phyloP scores from a whole-genome alignment of 2,888 invertebrate species.

The Stenurella melanura region DNA sequence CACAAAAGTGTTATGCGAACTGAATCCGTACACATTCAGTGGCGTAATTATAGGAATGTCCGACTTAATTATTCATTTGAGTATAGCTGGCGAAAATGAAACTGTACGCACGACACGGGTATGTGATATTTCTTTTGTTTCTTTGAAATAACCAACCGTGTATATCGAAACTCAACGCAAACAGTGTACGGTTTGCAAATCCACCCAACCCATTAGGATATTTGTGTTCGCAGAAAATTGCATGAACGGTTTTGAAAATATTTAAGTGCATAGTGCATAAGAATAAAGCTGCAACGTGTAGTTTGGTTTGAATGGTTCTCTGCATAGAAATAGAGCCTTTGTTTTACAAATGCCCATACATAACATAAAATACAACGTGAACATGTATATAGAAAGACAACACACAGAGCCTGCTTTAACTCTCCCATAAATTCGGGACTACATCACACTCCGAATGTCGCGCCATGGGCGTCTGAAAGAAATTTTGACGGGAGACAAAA shows the following conservation, averaged over 20 bases:
- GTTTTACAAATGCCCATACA: constrained; percentile 41
- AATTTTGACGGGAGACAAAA: not conserved
- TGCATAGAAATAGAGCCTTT: constrained; percentile 41
- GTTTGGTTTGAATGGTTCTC: constrained; percentile 36
- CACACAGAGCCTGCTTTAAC: constrained; percentile 16
- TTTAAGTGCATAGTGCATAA: constrained; percentile 42
- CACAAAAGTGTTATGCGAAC: not conserved
- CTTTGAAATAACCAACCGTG: not conserved
- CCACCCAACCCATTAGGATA: constrained; percentile 35
- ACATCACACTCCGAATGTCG: not conserved
- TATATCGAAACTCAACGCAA: constrained; percentile 2
- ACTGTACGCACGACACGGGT: not conserved
- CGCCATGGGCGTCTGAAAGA: not conserved
- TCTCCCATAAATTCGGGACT: constrained; percentile 23
- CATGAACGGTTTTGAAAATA: constrained; percentile 26
- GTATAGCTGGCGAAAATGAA: not conserved
- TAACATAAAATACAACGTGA: constrained; percentile 37
- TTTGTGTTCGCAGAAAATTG: constrained; percentile 26
- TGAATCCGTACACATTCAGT: not conserved
- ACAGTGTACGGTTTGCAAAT: not conserved
- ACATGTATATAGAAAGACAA: constrained; percentile 28
- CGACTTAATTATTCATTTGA: not conserved
- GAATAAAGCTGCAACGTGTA: constrained; percentile 41
- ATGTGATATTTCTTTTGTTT: not conserved
- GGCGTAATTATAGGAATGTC: not conserved